Evolutionary conservation across 2,797 vertebrate species (phyloP), one percentile per base, ranked within the genome.

Genomic region (Chelmon rostratus): DNA sequence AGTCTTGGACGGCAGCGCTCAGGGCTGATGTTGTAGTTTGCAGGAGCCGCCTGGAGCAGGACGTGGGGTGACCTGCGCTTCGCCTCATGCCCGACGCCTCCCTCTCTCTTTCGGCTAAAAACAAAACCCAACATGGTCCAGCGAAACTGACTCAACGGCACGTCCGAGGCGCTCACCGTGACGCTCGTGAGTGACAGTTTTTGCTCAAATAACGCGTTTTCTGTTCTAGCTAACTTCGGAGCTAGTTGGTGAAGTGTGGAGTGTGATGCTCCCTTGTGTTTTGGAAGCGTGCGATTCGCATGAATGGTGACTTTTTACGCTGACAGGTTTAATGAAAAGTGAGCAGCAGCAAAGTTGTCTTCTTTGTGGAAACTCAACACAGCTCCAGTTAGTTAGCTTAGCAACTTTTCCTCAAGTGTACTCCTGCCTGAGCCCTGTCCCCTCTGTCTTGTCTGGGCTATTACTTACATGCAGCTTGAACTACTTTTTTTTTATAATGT

Each of bases 131-230:
- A 23, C 72, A 93, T 91, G 91, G 46, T 71, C 78, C 72, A 15
- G 74, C 42, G 71, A 85, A 67, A 83, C 64, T 90, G 82, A 88
- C 8, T 12, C 58, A 40, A 70, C 79, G 52, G 46, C 59, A 64
- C 40, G 44, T 12, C 64, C 61, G 56, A 82, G 62, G 59, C 65
- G 54, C 73, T 78, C 85, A 82, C 53, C 81, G 83, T 82, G 76
- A 88, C 92, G 87, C 70, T 84, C 64, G 94, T 95, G 79, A 94
- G 94, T 95, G 62, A 16, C 49, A 69, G 2, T 75, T 88, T 71
- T 52, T 82, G 4, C 1, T 76, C 8, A 50, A 69, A 73, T 72
- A 40, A 21, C 37, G 80, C 83, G 28, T 87, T 83, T 47, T 58
- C 0, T 76, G 33, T 44, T 23, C 37, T 68, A 46, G 75, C 78